Conservation (phyloP, 2,888 invertebrate species). For the Oxyscelio sp. region DNA sequence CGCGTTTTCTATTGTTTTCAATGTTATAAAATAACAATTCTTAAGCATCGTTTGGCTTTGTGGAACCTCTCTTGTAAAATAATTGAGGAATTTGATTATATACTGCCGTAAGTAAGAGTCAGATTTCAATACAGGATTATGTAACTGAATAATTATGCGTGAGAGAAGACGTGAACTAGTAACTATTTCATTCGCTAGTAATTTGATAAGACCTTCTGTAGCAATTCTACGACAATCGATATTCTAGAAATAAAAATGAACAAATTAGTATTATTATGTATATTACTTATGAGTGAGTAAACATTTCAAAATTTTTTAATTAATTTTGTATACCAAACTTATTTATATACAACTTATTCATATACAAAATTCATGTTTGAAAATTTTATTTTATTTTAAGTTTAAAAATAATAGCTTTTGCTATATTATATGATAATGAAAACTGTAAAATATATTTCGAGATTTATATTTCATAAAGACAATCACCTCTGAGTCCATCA, state of each 20-base stretch:
- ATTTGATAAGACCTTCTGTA: slow-evolving; percentile 92
- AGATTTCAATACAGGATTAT: slow-evolving; percentile 93
- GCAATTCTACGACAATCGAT: slow-evolving; percentile 91
- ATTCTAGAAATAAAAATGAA: slow-evolving; percentile 87
- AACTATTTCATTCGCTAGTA: slow-evolving; percentile 91
- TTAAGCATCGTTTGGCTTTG: slow-evolving; percentile 90
- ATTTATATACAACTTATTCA: too few species aligned
- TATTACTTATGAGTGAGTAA: too few species aligned
- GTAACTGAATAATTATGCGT: slow-evolving; percentile 94
- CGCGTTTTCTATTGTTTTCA: slow-evolving; percentile 92
- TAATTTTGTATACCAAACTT: not conserved
- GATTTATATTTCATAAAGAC: slow-evolving; percentile 10
- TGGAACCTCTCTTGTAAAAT: slow-evolving; percentile 89
- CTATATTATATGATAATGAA: too few species aligned
- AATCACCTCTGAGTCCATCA: slow-evolving; percentile 88
- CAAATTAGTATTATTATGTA: slow-evolving; percentile 1
- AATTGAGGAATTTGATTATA: slow-evolving; percentile 92
- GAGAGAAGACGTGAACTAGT: slow-evolving; percentile 92
- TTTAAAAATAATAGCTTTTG: too few species aligned
- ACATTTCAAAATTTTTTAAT: not conserved
- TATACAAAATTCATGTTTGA: too few species aligned
- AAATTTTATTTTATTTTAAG: too few species aligned
- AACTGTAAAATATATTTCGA: too few species aligned
- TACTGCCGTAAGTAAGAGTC: slow-evolving; percentile 91
- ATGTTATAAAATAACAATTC: slow-evolving; percentile 93